Evolutionary conservation across 2,113 vertebrate species (phyloP).

Genomic region (Recurvirostra avosetta): DNA sequence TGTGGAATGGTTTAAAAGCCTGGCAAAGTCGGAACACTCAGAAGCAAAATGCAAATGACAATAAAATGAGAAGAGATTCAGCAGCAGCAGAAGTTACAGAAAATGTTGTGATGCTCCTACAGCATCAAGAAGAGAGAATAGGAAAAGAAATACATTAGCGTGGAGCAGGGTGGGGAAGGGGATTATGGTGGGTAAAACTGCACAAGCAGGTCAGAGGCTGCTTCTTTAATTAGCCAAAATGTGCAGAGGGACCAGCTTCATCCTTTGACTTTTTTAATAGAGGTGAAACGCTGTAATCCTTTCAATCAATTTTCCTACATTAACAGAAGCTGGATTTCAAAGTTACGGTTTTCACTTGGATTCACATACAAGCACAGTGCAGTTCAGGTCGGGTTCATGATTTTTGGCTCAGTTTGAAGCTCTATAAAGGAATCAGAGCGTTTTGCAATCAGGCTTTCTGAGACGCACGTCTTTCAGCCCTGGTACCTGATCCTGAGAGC

Average conservation of each 20-base stretch:
- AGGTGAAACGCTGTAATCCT: not conserved
- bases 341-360: not conserved
- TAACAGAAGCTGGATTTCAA: not conserved
- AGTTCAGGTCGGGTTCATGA: not conserved
- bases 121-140: not conserved
- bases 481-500: slow-evolving; percentile 58
- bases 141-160: not conserved
- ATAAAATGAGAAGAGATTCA: not conserved
- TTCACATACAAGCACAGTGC: not conserved
- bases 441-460: not conserved
- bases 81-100: not conserved
- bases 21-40: not conserved
- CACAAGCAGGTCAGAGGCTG: not conserved
- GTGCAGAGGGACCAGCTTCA: not conserved
- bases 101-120: not conserved
- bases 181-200: not conserved
- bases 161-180: not conserved
- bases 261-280: not conserved
- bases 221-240: not conserved
- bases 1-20: not conserved
- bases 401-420: not conserved
- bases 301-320: not conserved
- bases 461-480: accelerated
- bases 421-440: accelerated
- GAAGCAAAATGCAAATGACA: not conserved